phyloP scores from a whole-genome alignment of 2,888 invertebrate genomes.

The Eucera pruinosa region DNA sequence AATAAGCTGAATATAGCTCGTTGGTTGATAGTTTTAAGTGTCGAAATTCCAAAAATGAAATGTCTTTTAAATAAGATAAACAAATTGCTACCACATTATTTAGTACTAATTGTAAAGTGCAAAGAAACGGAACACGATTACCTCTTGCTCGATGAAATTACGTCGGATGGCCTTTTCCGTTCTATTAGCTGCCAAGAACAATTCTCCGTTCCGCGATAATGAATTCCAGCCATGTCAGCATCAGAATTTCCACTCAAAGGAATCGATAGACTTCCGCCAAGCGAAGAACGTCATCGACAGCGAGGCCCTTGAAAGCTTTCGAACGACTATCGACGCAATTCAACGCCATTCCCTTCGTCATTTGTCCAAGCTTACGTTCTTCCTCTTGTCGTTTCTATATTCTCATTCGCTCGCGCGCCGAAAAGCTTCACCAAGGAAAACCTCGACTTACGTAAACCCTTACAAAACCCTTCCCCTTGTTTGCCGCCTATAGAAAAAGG shows the following conservation, averaged over 20 bases:
- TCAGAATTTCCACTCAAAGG: constrained; percentile 8
- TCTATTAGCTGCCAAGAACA: background rate
- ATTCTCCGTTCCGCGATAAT: background rate
- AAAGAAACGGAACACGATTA: no score
- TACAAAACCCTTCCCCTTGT: constrained; percentile 68
- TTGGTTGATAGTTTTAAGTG: no score
- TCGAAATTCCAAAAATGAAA: no score
- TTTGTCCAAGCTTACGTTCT: background rate
- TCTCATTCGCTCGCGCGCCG: constrained; percentile 10
- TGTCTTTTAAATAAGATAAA: no score
- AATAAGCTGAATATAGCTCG: no score
- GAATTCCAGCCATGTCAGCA: background rate
- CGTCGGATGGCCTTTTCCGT: no score
- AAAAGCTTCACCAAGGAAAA: background rate
- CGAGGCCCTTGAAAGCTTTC: constrained; percentile 6
- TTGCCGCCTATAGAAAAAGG: constrained; percentile 59
- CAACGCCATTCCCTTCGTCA: background rate
- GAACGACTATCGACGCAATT: background rate
- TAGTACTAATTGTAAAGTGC: no score
- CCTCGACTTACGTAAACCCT: constrained; percentile 53
- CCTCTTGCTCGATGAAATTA: no score
- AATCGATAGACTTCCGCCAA: constrained; percentile 2
- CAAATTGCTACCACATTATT: no score
- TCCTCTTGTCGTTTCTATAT: background rate
- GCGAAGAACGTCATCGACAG: constrained; percentile 7